A percentile compares a stretch with the other conserved stretches of the same genome.
Evolutionary conservation across 2,888 invertebrate genomes (phyloP).

Genomic region (Chloroclystis v-ata): DNA sequence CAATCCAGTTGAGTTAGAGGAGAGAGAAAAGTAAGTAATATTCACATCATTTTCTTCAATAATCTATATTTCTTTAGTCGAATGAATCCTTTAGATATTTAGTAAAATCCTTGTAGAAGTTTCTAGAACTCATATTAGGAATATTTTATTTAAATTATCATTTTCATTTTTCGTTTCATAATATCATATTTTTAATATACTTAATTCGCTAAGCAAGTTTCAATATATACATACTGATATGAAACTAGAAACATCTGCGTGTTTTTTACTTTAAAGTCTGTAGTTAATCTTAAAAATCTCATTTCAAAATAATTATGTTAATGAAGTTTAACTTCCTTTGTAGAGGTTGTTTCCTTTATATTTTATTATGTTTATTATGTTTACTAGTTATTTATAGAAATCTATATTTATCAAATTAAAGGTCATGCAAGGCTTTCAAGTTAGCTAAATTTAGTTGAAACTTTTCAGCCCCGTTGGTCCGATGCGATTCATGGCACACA

Average conservation of each 20-base stretch:
- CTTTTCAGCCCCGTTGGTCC: slow-evolving; percentile 75
- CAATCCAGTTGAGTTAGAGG: slow-evolving; percentile 88
- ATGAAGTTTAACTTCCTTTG: too few relatives aligned
- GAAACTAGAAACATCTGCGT: slow-evolving; percentile 2
- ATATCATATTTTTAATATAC: not conserved
- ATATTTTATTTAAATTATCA: not conserved
- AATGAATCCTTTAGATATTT: slow-evolving; percentile 6
- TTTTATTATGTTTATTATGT: not conserved
- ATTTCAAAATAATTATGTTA: too few relatives aligned
- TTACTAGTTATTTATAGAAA: slow-evolving; percentile 1
- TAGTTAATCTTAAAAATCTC: too few relatives aligned
- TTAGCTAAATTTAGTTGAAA: slow-evolving; percentile 22
- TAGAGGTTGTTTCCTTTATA: not conserved
- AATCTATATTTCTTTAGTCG: slow-evolving; percentile 20
- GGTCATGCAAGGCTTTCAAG: slow-evolving; percentile 11
- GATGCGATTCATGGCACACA: slow-evolving; percentile 76
- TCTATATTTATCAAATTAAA: not conserved
- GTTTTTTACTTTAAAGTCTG: too few relatives aligned
- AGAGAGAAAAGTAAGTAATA: slow-evolving; percentile 88
- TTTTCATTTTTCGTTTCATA: not conserved
- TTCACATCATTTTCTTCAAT: slow-evolving; percentile 11
- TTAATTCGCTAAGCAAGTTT: too few relatives aligned
- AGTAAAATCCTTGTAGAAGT: slow-evolving; percentile 8
- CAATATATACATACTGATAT: too few relatives aligned
- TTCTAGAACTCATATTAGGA: slow-evolving; percentile 16